Base-by-base conservation (phyloP, 2,888 invertebrate genomes). In the Napeogenes sylphis region DNA sequence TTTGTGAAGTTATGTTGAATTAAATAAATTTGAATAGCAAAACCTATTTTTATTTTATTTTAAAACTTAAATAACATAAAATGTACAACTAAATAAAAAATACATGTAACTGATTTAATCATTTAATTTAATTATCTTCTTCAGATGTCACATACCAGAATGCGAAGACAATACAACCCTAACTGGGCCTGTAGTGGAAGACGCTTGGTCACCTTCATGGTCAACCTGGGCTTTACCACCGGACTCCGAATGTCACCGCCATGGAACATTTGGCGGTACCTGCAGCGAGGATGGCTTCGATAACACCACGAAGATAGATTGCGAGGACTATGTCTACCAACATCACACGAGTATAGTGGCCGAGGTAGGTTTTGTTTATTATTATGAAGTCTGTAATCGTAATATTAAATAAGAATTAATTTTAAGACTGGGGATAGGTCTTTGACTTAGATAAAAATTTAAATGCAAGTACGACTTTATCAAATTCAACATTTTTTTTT, bases 101-200 rank as follows among this genome's bases (percentile, higher is more conserved):
- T 8, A 30, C 4, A 10, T 30, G 2, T 4, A 30, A 51, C 4
- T 10, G 30, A 30, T 51, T 8, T 2, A 51, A 51, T 14, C n/a
- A 51, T 42, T 10, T 42, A 42, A 42, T 42, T 42, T 12, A 12
- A 42, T 42, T 10, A 35, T 42, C 12, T 42, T 42, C 21, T 46
- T 0, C 77, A 92, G 92, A 72, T 92, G 92, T 62, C 78, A 82
- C 62, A 83, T 92, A 3, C 87, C 92, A 4, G 92, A 92, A 71
- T 92, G 92, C 73, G 92, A 92, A 66, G 72, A 80, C 61, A 78
- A 80, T 71, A 68, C 59, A 59, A 74, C 70, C 45, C 66, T 68
- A 70, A 12, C 73, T 74, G 47, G 74, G 47, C 70, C 77, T 45
- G 69, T 75, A 61, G 51, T 70, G 10, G 69, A 69, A 32, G 71